phyloP scores from a whole-genome alignment of 2,888 invertebrate species.

The Lasioglossum zephyrum region DNA sequence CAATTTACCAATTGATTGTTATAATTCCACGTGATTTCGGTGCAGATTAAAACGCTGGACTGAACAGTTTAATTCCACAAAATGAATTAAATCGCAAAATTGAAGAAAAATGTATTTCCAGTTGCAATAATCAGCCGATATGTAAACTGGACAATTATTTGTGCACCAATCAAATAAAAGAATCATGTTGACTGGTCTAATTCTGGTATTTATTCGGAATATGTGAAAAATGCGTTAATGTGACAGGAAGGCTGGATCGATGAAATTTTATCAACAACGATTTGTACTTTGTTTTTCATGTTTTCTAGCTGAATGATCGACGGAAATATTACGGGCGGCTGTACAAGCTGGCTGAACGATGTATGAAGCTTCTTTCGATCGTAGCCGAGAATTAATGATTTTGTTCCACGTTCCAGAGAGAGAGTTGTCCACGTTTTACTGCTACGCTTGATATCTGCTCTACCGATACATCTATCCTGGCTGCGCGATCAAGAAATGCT shows the following conservation, averaged over 20 bases:
- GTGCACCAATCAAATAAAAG: neutral
- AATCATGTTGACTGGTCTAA: neutral
- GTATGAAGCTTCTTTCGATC: constrained; percentile 67
- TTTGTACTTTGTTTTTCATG: neutral
- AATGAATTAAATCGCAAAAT: neutral
- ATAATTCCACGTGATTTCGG: neutral
- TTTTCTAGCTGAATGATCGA: constrained; percentile 9
- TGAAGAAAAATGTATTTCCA: neutral
- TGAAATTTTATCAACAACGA: neutral
- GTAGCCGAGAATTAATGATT: constrained; percentile 65
- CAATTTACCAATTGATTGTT: neutral
- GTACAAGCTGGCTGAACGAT: constrained; percentile 51
- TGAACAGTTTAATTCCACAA: neutral
- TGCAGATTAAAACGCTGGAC: neutral
- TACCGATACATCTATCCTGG: constrained; percentile 55
- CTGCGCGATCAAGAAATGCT: constrained; percentile 70
- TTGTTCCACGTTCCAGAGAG: constrained; percentile 69
- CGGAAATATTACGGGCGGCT: constrained; percentile 51
- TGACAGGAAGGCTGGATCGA: neutral
- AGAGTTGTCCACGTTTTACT: constrained; percentile 66
- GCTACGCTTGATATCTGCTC: constrained; percentile 37
- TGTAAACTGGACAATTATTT: neutral
- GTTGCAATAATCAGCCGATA: neutral
- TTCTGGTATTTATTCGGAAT: neutral
- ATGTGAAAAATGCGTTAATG: neutral